phyloP scores from a whole-genome alignment of 2,888 invertebrate genomes.

The Stegana nigrithorax region DNA sequence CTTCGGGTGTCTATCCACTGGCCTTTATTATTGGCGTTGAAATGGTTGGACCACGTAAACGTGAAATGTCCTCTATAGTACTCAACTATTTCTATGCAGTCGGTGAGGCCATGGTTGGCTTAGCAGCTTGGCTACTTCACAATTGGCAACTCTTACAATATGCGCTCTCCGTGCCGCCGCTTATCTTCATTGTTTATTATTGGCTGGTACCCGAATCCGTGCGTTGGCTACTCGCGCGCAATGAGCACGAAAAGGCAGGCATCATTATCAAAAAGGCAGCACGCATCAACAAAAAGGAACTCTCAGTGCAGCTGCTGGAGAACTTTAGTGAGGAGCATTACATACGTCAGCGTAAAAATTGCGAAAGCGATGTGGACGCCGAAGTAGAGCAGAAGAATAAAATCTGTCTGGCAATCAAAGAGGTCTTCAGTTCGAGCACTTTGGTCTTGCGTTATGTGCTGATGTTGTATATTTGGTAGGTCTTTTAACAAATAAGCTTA shows the following conservation, averaged over 20 bases:
- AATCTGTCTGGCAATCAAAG: constrained; percentile 67
- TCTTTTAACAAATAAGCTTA: no score
- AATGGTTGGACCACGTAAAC: constrained; percentile 74
- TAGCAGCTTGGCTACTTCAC: constrained; percentile 72
- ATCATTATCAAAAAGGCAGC: constrained; percentile 72
- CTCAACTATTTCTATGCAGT: constrained; percentile 76
- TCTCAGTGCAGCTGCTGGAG: constrained; percentile 69
- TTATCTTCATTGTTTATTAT: constrained; percentile 72
- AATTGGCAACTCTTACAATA: constrained; percentile 74
- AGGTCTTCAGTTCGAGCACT: constrained; percentile 68
- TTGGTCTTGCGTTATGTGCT: constrained; percentile 69
- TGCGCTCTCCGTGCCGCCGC: constrained; percentile 73
- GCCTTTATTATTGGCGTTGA: constrained; percentile 76
- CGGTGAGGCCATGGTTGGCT: constrained; percentile 74
- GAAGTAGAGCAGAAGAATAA: constrained; percentile 48
- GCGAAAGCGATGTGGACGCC: constrained; percentile 6
- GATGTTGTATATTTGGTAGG: constrained; percentile 71
- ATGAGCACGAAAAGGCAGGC: constrained; percentile 71
- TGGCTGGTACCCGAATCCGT: constrained; percentile 77
- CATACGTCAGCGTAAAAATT: constrained; percentile 4
- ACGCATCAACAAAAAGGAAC: constrained; percentile 70
- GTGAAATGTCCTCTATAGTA: constrained; percentile 74
- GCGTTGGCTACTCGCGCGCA: constrained; percentile 74
- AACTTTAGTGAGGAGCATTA: constrained; percentile 60
- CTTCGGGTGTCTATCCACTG: constrained; percentile 73